Conservation (phyloP, 2,113 vertebrate genomes). For the cattle (Bos taurus) region DNA sequence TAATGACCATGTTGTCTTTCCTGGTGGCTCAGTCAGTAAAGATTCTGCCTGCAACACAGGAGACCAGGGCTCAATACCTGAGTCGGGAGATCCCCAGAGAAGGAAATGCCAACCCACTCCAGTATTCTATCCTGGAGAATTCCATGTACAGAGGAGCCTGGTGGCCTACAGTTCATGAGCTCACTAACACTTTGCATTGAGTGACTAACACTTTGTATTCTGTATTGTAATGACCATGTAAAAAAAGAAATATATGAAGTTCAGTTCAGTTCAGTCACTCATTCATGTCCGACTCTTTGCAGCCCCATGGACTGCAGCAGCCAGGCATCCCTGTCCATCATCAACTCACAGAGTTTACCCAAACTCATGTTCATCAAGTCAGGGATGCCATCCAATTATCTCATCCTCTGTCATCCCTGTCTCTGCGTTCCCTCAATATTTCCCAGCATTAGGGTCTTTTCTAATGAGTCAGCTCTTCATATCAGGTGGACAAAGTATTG, state of each 20-base stretch:
- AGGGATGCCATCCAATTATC: background rate
- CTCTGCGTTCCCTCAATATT: accelerated
- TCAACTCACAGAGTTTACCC: background rate
- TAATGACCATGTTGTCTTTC: background rate
- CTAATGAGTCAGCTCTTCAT: background rate
- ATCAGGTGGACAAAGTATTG: background rate
- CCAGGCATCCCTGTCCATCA: background rate
- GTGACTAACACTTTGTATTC: background rate
- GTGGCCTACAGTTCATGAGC: background rate
- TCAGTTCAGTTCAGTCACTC: background rate
- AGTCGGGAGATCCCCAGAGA: background rate
- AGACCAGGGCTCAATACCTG: background rate
- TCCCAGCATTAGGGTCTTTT: background rate
- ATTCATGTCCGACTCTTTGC: accelerated
- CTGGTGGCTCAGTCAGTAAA: background rate
- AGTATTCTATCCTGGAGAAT: background rate
- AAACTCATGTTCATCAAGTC: background rate
- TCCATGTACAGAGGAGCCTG: background rate
- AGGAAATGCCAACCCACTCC: background rate
- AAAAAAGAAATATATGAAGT: background rate
- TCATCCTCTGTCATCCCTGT: background rate
- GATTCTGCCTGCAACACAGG: background rate
- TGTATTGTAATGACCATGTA: background rate
- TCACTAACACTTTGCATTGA: background rate
- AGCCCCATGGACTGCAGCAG: background rate